These are phyloP conservation scores for Bubo bubo DNA, from an alignment of 2,113 vertebrate species.

Conservation along the genomic window DNA sequence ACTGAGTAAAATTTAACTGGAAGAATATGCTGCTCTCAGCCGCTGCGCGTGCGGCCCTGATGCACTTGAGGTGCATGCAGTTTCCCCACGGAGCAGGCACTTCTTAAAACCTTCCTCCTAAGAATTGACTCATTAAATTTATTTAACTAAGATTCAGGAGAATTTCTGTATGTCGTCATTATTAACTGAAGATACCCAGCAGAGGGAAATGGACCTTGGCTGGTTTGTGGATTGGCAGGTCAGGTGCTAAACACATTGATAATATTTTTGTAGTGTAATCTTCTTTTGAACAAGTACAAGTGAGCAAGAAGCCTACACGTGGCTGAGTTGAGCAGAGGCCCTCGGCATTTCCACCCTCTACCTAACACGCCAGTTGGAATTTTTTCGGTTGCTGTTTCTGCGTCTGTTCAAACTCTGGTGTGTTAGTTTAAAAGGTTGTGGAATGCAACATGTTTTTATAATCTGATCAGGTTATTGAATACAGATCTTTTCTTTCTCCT, in stretches of 20 bases:
- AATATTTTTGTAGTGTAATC: neutral
- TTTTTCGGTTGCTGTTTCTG: neutral
- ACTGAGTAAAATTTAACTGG: conserved; percentile 8
- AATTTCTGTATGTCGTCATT: neutral
- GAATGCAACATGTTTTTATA: conserved; percentile 25
- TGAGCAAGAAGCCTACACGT: neutral
- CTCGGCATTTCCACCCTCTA: neutral
- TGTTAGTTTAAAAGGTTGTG: conserved; percentile 5
- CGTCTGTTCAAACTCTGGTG: neutral
- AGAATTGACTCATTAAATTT: neutral
- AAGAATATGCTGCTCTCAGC: neutral
- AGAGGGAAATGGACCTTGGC: neutral
- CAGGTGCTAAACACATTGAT: neutral
- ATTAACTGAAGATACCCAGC: accelerated
- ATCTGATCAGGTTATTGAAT: conserved; percentile 46
- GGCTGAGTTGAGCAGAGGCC: neutral
- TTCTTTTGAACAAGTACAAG: neutral
- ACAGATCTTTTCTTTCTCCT: conserved; percentile 6
- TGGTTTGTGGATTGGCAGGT: neutral
- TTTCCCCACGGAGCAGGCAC: accelerated
- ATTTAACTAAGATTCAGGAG: neutral
- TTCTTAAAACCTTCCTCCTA: neutral
- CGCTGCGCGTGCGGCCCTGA: neutral
- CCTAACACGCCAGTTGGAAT: accelerated
- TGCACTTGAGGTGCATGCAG: neutral